A percentile compares a stretch with the other conserved stretches of the same genome.
These are phyloP conservation scores for Himalopsyche phryganea DNA, from an alignment of 1,140 invertebrate genomes.

Conservation along the genomic window DNA sequence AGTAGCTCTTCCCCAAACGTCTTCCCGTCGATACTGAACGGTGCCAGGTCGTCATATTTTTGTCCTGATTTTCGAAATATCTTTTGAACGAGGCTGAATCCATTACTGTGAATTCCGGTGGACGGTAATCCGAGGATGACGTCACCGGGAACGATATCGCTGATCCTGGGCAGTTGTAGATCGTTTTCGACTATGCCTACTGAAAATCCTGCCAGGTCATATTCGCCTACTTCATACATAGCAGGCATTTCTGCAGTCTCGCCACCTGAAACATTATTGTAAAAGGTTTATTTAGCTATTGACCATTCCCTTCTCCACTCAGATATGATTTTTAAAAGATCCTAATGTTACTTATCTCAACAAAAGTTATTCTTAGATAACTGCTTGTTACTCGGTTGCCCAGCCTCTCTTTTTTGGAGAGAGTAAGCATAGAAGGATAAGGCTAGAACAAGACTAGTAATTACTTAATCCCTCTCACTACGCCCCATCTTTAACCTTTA, in stretches of 20 bases:
- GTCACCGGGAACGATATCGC: conserved; percentile 68
- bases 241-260: conserved; percentile 96
- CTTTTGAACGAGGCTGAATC: conserved; percentile 79
- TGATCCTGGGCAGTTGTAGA: conserved; percentile 62
- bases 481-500: no score
- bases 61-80: conserved; percentile 58
- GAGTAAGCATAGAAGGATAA: no score
- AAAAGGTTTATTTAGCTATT: not conserved
- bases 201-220: conserved; percentile 91
- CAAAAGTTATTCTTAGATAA: no score
- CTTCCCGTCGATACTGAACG: conserved; percentile 62
- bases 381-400: no score
- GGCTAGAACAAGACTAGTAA: no score
- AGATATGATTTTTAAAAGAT: not conserved
- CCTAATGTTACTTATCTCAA: no score
- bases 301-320: not conserved
- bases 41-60: conserved; percentile 65
- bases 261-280: conserved; percentile 80
- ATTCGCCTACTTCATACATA: conserved; percentile 76
- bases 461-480: no score
- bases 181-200: conserved; percentile 80
- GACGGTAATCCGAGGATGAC: conserved; percentile 78
- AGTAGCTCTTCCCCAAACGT: conserved; percentile 78
- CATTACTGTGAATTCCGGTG: conserved; percentile 85
- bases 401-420: no score